Base-by-base conservation (phyloP, 1,140 invertebrate genomes). In the Drosophila yakuba region DNA sequence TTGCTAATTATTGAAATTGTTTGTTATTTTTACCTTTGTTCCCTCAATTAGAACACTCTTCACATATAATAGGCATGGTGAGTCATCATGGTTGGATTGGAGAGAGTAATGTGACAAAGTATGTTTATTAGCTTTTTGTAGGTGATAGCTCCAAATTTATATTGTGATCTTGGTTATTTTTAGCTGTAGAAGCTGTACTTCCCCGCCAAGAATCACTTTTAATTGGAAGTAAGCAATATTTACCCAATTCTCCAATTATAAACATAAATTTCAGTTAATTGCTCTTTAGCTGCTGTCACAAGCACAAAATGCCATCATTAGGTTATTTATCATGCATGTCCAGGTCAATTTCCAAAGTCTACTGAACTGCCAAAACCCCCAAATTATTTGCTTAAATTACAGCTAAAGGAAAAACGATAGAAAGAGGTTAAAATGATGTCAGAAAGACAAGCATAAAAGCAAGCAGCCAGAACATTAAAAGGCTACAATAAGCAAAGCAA, bases 371-470 rank as follows among this genome's bases (percentile, higher is more conserved):
- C 62, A 15, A 52, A 56, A 68, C 11, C 35, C 50, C 23, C n/a
- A 35, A 68, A 71, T 66, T 68, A 67, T 50, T 50, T 51, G 36
- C 47, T 20, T 4, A 51, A 48, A 60, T 45, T 39, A 41, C 59
- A 60, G 41, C 68, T 45, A 60, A 1, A 47, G n/a, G 17, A 51
- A 44, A 45, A 61, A 48, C 15, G 20, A 35, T n/a, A 25, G 23
- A 63, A 45, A 61, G 61, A 47, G 23, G 5, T 59, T 47, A 8
- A 60, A 67, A 71, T 74, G 74, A 60, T 62, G 54, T 35, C 23
- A 58, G 44, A 81, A 56, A 50, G 44, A 72, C 72, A 45, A 54
- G 74, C 59, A 78, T 61, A 59, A 66, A 59, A 76, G 52, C 23
- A 8, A 25, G 55, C 44, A 41, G 36, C 20, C 45, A 68, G 68